Evolutionary conservation across 2,113 vertebrate genomes (phyloP).

Genomic region (Sprattus sprattus): DNA sequence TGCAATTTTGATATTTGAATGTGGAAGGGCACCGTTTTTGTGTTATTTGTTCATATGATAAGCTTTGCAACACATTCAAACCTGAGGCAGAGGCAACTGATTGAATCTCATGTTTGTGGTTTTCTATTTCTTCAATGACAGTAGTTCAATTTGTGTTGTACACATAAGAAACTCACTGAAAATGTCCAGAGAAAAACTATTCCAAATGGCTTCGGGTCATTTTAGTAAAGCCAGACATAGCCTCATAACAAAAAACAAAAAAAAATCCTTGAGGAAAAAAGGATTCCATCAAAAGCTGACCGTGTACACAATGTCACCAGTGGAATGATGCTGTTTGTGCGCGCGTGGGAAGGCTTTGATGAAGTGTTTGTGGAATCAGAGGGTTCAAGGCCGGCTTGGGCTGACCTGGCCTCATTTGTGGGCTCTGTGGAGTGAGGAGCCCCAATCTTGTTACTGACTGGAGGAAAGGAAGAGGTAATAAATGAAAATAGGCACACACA

Average conservation of each 20-base stretch:
- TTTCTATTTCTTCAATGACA: background rate
- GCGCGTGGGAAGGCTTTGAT: background rate
- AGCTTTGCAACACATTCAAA: background rate
- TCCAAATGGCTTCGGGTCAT: background rate
- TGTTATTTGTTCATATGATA: background rate
- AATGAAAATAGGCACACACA: conserved; percentile 64
- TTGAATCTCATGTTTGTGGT: background rate
- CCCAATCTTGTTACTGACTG: conserved; percentile 51
- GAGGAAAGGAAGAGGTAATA: conserved; percentile 56
- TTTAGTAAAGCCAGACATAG: background rate
- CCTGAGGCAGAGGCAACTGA: background rate
- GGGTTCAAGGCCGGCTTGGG: conserved; percentile 28
- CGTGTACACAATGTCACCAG: background rate
- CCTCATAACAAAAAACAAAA: background rate
- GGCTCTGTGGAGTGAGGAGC: conserved; percentile 51
- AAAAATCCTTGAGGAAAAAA: background rate
- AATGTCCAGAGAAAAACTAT: background rate
- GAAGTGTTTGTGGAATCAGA: background rate
- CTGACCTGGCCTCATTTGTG: conserved; percentile 65
- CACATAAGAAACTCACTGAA: background rate
- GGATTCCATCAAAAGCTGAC: background rate
- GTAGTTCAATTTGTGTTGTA: background rate
- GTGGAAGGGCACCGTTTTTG: background rate
- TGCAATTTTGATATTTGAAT: background rate
- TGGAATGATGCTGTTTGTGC: background rate